Percentiles rank a stretch among this genome's conserved stretches.
phyloP scores from a whole-genome alignment of 2,797 vertebrate genomes.

The Perodicticus potto region DNA sequence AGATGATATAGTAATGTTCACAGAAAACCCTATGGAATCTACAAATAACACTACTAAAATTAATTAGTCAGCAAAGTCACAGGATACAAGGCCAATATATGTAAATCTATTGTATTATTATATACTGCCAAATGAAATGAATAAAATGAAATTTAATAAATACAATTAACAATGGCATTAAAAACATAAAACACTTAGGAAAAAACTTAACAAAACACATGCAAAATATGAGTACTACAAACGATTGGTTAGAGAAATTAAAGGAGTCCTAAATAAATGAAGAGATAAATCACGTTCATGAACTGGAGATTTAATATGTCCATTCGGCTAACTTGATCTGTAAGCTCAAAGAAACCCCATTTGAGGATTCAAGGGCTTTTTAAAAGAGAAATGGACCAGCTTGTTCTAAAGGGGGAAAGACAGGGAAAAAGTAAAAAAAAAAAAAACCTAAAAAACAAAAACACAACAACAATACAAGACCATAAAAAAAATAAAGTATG shows the following conservation, averaged over 20 bases:
- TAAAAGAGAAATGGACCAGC: not conserved
- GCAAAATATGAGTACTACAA: not conserved
- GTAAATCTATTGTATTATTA: not conserved
- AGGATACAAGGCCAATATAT: not conserved
- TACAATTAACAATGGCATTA: not conserved
- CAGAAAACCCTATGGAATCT: not conserved
- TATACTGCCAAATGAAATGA: not conserved
- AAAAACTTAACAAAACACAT: conserved; percentile 1
- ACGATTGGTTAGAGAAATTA: not conserved
- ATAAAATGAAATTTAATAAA: not conserved
- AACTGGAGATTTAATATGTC: not conserved
- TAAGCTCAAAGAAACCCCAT: conserved; percentile 16
- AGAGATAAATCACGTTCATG: not conserved
- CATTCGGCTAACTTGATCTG: not conserved
- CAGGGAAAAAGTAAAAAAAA: not conserved
- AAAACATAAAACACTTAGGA: not conserved
- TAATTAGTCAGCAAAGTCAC: not conserved
- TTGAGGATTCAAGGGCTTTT: not conserved
- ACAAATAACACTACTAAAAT: not conserved
- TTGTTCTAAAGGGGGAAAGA: not conserved
- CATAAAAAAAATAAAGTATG: not conserved
- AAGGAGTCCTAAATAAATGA: not conserved
- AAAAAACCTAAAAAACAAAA: not conserved
- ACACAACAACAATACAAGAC: not conserved
- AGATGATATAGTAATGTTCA: not conserved